These are phyloP conservation scores for Drosophila navojoa DNA, from an alignment of 1,140 invertebrate species.

Conservation along the genomic window DNA sequence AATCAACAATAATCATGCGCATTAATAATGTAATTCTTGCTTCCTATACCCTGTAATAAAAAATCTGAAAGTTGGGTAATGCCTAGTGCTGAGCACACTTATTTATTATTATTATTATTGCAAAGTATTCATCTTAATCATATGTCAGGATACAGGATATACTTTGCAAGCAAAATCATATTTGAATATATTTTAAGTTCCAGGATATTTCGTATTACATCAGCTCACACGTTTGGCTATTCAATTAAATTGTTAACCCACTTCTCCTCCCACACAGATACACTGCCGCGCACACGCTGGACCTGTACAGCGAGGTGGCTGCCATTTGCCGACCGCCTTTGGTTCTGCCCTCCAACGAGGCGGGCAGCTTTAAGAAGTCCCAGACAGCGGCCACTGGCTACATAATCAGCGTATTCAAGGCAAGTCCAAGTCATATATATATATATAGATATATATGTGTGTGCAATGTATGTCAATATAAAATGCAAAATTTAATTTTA, in stretches of 20 bases:
- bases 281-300: constrained; percentile 93
- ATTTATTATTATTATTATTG: too few relatives aligned
- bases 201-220: constrained; percentile 4
- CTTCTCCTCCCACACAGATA: constrained; percentile 84
- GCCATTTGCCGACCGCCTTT: constrained; percentile 93
- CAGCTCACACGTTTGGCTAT: background rate
- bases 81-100: too few relatives aligned
- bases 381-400: constrained; percentile 92
- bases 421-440: constrained; percentile 45
- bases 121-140: too few relatives aligned
- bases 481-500: constrained; percentile 82
- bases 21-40: constrained; percentile 5
- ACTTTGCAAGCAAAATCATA: background rate
- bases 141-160: too few relatives aligned
- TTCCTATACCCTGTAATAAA: constrained; percentile 6
- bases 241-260: constrained; percentile 17
- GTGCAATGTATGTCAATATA: background rate
- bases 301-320: constrained; percentile 94
- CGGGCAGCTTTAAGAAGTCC: constrained; percentile 88
- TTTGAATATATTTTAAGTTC: background rate
- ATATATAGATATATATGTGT: background rate
- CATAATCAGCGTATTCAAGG: constrained; percentile 96
- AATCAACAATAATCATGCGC: background rate
- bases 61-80: too few relatives aligned
- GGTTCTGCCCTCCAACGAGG: constrained; percentile 87